Conservation (phyloP, 2,888 invertebrate genomes). For the Chaitophorus viminalis region DNA sequence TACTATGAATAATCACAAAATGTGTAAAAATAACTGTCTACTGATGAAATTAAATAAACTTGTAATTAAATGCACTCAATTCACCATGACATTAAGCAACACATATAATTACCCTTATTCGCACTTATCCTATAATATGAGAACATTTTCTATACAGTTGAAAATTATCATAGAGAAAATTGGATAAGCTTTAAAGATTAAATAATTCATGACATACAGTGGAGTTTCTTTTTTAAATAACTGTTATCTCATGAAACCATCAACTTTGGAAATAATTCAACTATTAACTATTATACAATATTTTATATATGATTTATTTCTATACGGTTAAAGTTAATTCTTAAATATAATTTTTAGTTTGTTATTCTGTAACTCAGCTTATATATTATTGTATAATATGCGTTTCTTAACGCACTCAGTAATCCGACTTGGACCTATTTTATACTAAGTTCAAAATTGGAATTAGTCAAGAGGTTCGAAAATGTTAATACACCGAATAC, state of each 20-base stretch:
- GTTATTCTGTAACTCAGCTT: neutral
- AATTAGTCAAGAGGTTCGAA: neutral
- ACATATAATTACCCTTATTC: neutral
- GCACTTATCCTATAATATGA: neutral
- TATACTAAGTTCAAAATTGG: neutral
- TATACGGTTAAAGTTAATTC: neutral
- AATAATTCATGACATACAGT: neutral
- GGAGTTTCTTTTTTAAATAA: neutral
- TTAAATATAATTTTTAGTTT: neutral
- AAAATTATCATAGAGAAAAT: neutral
- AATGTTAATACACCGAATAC: neutral
- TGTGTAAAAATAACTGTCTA: neutral
- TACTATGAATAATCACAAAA: neutral
- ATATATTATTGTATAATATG: neutral
- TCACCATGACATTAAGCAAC: neutral
- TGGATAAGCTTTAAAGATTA: neutral
- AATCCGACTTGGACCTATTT: neutral
- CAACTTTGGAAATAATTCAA: neutral
- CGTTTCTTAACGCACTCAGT: neutral
- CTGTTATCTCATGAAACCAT: neutral
- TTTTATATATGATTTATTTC: neutral
- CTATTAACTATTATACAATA: neutral
- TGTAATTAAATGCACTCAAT: neutral
- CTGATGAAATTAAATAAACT: neutral
- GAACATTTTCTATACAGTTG: neutral